A percentile compares a stretch with the other conserved stretches of the same genome.
These are phyloP conservation scores for Pogonophryne albipinna DNA, from an alignment of 2,797 vertebrate genomes.

Conservation along the genomic window DNA sequence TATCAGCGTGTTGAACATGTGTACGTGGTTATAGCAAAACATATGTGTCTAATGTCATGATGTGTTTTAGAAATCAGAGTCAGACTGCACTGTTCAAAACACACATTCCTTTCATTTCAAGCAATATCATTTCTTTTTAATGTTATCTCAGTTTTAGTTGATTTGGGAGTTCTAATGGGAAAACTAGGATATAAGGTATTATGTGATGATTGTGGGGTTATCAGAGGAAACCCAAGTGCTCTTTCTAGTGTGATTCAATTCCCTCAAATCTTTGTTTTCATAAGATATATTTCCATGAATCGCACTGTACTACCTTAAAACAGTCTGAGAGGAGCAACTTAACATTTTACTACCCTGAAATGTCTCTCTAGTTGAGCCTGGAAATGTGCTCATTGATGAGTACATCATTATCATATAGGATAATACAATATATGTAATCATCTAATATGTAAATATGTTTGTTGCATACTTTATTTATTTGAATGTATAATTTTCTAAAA, in stretches of 20 bases:
- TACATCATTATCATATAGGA: constrained; percentile 20
- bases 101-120: constrained; percentile 30
- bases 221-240: constrained; percentile 73
- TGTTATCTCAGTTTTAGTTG: constrained; percentile 4
- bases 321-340: constrained; percentile 1
- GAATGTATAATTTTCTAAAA: constrained; percentile 42
- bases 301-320: constrained; percentile 20
- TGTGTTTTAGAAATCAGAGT: constrained; percentile 25
- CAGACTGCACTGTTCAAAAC: not conserved
- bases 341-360: constrained; percentile 22
- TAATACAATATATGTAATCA: constrained; percentile 46
- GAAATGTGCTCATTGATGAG: constrained; percentile 25
- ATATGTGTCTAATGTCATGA: constrained; percentile 23
- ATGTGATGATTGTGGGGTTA: constrained; percentile 8
- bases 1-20: constrained; percentile 30
- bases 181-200: not conserved
- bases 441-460: constrained; percentile 68
- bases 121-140: not conserved
- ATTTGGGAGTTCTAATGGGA: constrained; percentile 21
- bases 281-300: constrained; percentile 20
- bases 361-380: constrained; percentile 26
- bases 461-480: constrained; percentile 66
- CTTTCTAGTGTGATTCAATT: constrained; percentile 60
- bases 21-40: constrained; percentile 37
- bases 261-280: constrained; percentile 47